phyloP scores from a whole-genome alignment of 2,797 vertebrate genomes.

The Sciurus vulgaris region DNA sequence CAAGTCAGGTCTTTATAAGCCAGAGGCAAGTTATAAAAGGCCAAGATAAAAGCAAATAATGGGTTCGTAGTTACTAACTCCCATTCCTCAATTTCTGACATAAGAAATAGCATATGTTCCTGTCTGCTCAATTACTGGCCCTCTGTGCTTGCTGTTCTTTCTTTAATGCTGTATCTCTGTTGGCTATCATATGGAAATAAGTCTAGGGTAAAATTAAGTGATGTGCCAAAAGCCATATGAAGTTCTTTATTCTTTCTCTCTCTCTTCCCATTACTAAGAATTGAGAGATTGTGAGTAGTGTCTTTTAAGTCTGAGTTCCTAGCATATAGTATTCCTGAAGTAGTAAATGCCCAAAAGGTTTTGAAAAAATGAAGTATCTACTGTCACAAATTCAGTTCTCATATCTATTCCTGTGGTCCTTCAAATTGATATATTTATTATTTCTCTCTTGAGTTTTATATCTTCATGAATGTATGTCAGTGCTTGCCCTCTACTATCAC shows the following conservation, averaged over 20 bases:
- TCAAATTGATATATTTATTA: not conserved
- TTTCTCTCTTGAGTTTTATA: not conserved
- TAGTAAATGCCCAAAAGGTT: not conserved
- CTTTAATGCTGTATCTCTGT: not conserved
- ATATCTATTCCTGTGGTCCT: not conserved
- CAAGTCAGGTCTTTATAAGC: not conserved
- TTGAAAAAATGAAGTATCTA: not conserved
- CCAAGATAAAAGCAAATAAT: not conserved
- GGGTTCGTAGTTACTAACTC: not conserved
- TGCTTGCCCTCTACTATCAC: not conserved
- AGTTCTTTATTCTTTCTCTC: not conserved
- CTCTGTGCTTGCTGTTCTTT: not conserved
- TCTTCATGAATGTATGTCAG: not conserved
- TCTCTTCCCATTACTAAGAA: not conserved
- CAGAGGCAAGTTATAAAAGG: conserved; percentile 8
- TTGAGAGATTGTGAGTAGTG: not conserved
- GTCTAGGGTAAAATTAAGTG: not conserved
- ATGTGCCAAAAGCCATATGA: not conserved
- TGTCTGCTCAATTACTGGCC: not conserved
- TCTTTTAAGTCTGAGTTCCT: conserved; percentile 32
- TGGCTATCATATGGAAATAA: not conserved
- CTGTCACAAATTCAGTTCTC: not conserved
- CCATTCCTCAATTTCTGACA: not conserved
- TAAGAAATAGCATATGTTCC: not conserved
- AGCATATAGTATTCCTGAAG: not conserved